Conservation (phyloP, 2,888 invertebrate species). For the Emmelina monodactyla region DNA sequence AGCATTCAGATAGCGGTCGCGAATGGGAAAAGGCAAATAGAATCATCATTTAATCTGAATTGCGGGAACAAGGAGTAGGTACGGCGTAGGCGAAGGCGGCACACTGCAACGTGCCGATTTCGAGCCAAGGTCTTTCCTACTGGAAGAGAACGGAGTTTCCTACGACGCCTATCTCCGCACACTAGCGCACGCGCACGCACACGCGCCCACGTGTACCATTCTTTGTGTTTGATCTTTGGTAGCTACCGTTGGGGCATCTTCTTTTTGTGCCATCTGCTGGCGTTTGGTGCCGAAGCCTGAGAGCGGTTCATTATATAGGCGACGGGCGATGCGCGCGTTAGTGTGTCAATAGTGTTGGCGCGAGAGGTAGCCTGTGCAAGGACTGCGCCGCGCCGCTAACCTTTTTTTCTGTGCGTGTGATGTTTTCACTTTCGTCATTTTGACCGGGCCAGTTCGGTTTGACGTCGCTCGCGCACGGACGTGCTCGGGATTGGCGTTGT, state of each 20-base stretch:
- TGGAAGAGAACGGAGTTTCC: slow-evolving; percentile 69
- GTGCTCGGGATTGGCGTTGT: slow-evolving; percentile 57
- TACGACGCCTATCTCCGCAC: slow-evolving; percentile 63
- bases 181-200: slow-evolving; percentile 54
- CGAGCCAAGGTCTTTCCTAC: slow-evolving; percentile 67
- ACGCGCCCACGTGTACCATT: slow-evolving; percentile 55
- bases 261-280: slow-evolving; percentile 55
- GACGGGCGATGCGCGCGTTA: slow-evolving; percentile 58
- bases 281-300: slow-evolving; percentile 52
- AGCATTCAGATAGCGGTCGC: slow-evolving; percentile 14
- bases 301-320: slow-evolving; percentile 61
- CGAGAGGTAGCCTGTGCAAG: slow-evolving; percentile 63
- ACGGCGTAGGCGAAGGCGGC: slow-evolving; percentile 63
- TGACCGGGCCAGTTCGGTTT: slow-evolving; percentile 65
- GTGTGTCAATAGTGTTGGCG: slow-evolving; percentile 59
- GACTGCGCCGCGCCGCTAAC: slow-evolving; percentile 55
- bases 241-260: slow-evolving; percentile 60
- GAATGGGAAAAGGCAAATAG: slow-evolving; percentile 16
- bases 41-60: slow-evolving; percentile 44
- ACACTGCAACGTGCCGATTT: slow-evolving; percentile 65
- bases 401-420: slow-evolving; percentile 65
- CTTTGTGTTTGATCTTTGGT: slow-evolving; percentile 60
- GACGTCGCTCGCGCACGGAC: slow-evolving; percentile 64
- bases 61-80: slow-evolving; percentile 47
- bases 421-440: slow-evolving; percentile 67